Base-by-base conservation (phyloP, 37 sponge, comb jelly and placozoan genomes). In the Oopsacas minuta region DNA sequence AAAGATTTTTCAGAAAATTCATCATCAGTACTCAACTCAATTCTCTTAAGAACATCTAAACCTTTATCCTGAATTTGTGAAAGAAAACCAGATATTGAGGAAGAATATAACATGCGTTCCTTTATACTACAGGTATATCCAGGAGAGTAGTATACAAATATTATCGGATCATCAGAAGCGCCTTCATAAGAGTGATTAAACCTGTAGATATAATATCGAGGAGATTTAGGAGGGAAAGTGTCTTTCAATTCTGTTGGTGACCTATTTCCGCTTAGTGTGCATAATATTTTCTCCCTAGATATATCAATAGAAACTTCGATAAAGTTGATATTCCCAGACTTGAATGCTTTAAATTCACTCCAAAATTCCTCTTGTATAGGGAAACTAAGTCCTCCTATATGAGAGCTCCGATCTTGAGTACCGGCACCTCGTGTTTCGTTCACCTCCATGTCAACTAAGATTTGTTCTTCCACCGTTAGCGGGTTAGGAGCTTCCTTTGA, bases 61-160 rank as follows among this genome's bases (percentile, higher is more conserved):
- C 75, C 75, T 12, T 61, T 61, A 32, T 61, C 75, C 30, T 61
- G 20, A 20, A 12, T 12, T 10, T 61, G 5, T 25, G 22, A 3
- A 5, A 61, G 30, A 61, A 61, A n/a, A 20, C 75, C 30, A 61
- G 75, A 61, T 5, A 61, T 61, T 61, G 75, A 96, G 15, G 94
- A 90, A 0, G 94, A 93, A 87, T 96, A 96, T 12, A 96, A 81
- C 96, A 96, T 96, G 25, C 94, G 42, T 85, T 93, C 96, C 83
- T 88, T 93, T 37, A 96, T 83, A 32, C 86, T 36, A 39, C 86
- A 52, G 90, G 90, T 94, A 88, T 90, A 93, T 20, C 94, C 94
- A 32, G 96, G 94, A 81, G 89, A 91, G 0, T 95, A 91, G 52
- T 92, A 96, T 23, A 96, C 49, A 49, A 96, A 96, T 28, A 96